Evolutionary conservation across 2,888 invertebrate species (phyloP).

Genomic region (Morpho deidamia): DNA sequence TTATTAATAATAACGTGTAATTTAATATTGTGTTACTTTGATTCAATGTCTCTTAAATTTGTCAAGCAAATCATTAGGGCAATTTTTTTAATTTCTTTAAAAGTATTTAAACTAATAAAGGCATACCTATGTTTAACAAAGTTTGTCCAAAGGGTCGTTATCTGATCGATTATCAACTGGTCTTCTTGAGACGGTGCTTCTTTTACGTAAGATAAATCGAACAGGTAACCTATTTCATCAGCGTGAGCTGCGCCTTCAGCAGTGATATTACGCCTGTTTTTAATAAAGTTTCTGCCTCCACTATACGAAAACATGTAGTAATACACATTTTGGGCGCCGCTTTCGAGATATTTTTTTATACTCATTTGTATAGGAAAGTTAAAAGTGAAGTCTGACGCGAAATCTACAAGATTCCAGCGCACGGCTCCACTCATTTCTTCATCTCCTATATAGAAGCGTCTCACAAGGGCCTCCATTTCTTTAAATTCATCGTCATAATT

Average conservation of each 20-base stretch:
- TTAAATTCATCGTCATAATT: slow-evolving; percentile 19
- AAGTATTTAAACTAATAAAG: too few species aligned
- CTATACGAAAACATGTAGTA: slow-evolving; percentile 45
- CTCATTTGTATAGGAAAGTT: slow-evolving; percentile 39
- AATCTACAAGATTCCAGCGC: slow-evolving; percentile 32
- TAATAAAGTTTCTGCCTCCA: slow-evolving; percentile 33
- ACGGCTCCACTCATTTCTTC: slow-evolving; percentile 14
- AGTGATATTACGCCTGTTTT: slow-evolving; percentile 19
- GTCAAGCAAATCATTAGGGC: too few species aligned
- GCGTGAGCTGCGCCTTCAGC: slow-evolving; percentile 43
- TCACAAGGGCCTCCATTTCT: slow-evolving; percentile 11
- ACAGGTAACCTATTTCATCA: slow-evolving; percentile 47
- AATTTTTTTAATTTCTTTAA: too few species aligned
- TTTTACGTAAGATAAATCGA: slow-evolving; percentile 29
- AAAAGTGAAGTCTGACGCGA: slow-evolving; percentile 42
- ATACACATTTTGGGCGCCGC: slow-evolving; percentile 33
- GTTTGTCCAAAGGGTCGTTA: slow-evolving; percentile 51
- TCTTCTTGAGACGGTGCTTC: slow-evolving; percentile 28
- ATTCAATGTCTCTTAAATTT: too few species aligned
- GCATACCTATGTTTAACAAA: slow-evolving; percentile 46
- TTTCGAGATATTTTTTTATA: slow-evolving; percentile 35
- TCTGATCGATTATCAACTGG: slow-evolving; percentile 37
- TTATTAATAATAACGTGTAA: too few species aligned
- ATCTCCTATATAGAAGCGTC: slow-evolving; percentile 23
- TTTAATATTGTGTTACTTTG: too few species aligned